Evolutionary conservation across 2,113 vertebrate species (phyloP), one percentile per base, ranked within the genome.

Genomic region (Ia io): DNA sequence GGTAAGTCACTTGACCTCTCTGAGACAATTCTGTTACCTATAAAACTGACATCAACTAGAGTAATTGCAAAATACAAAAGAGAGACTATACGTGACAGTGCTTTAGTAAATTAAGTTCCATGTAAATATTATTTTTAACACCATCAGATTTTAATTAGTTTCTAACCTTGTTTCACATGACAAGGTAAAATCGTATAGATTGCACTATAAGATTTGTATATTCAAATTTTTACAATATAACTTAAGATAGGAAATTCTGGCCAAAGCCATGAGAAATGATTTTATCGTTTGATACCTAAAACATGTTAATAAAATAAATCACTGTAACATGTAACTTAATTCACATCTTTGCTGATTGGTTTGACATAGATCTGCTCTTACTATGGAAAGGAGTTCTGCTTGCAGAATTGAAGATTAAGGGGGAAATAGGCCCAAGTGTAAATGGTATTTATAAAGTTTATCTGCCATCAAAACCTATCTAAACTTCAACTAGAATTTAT

Each of bases 391-490:
- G 94, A 92, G n/a, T 82, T 59, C 76, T 71, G 28, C 49, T 69
- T 56, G 47, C 9, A 85, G 77, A 89, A 94, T 79, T 9, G 12
- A 77, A 95, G 83, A 95, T 92, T 85, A 74, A 42, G 53, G 2
- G 13, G 18, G 17, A 84, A 96, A 92, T 25, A n/a, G 85, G 9
- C 71, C 77, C 53, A 96, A 85, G 82, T 88, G 59, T 88, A 86
- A 97, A 95, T 49, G 88, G 93, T 87, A 59, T 94, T 95, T 95
- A 90, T 80, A 93, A 95, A 95, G 92, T 97, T 95, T 95, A 95
- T 95, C 93, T 96, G 37, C 80, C 88, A 95, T 95, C 92, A 85
- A 90, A 94, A 42, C 61, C 82, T 94, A 95, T 88, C 90, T 91
- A 93, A 92, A 95, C 77, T 88, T 93, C 78, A 96, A 88, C 92